Conservation (phyloP, 2,113 vertebrate species). For the Proterorhinus semilunaris region DNA sequence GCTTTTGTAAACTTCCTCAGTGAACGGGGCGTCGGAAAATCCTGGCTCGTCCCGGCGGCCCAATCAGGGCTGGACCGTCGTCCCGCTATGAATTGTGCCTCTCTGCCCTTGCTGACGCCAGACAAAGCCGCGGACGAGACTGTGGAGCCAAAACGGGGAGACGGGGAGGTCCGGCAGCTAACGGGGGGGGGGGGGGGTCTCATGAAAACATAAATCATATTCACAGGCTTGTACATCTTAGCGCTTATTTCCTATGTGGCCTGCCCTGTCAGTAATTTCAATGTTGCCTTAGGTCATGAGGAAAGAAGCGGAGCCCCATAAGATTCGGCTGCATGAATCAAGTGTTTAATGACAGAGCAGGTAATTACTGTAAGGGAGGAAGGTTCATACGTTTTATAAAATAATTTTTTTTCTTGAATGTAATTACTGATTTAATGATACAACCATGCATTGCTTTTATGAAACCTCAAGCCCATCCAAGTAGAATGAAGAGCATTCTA, state of each 20-base stretch:
- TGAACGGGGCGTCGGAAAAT: background rate
- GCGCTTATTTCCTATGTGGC: background rate
- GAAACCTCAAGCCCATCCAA: too few species aligned
- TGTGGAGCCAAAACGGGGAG: constrained; percentile 34
- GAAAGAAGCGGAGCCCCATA: background rate
- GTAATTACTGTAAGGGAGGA: background rate
- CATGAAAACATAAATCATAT: constrained; percentile 12
- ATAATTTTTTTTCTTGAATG: background rate
- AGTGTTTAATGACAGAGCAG: background rate
- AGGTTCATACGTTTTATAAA: background rate
- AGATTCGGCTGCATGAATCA: background rate
- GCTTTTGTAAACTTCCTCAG: background rate
- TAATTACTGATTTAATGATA: background rate
- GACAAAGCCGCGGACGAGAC: constrained; percentile 35
- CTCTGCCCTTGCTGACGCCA: constrained; percentile 34
- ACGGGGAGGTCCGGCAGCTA: constrained; percentile 34
- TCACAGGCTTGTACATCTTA: background rate
- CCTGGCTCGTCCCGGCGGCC: background rate
- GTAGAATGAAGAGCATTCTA: too few species aligned
- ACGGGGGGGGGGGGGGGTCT: constrained; percentile 22
- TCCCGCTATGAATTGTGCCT: constrained; percentile 32
- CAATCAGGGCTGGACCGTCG: constrained; percentile 23
- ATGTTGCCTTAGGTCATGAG: background rate
- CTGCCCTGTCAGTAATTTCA: background rate
- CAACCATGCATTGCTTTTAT: background rate